These are phyloP conservation scores for Liopterus haemorrhoidalis DNA, from an alignment of 2,888 invertebrate genomes.

Conservation along the genomic window DNA sequence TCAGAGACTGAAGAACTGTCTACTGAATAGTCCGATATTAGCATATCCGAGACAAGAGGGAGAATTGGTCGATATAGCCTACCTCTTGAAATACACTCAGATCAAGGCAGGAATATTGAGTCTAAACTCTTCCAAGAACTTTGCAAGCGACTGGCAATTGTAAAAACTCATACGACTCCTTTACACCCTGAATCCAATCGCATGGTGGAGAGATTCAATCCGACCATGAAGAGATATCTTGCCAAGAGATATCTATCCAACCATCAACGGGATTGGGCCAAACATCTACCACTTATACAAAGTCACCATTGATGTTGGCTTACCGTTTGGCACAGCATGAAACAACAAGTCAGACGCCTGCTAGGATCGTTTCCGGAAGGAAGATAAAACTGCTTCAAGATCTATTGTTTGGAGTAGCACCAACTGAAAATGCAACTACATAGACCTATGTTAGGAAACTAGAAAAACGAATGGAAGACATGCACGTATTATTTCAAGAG, in stretches of 20 bases:
- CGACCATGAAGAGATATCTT: constrained; percentile 25
- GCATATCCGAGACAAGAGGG: no score
- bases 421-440: no score
- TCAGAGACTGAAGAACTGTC: no score
- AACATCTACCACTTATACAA: constrained; percentile 22
- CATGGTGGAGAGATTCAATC: constrained; percentile 27
- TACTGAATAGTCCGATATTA: no score
- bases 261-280: constrained; percentile 30
- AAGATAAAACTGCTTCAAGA: no score
- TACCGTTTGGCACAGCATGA: constrained; percentile 23
- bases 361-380: constrained; percentile 23
- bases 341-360: constrained; percentile 25
- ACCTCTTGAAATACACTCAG: constrained; percentile 22
- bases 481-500: no score
- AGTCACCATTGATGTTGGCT: no score
- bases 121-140: constrained; percentile 25
- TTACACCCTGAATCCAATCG: constrained; percentile 28
- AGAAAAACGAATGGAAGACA: no score
- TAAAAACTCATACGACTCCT: constrained; percentile 27
- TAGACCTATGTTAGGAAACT: no score
- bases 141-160: constrained; percentile 19
- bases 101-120: constrained; percentile 31
- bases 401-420: no score
- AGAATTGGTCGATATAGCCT: constrained; percentile 22
- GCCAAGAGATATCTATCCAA: constrained; percentile 20